Evolutionary conservation across 2,113 vertebrate species (phyloP), one percentile per base, ranked within the genome.

Genomic region (Semicossyphus pulcher): DNA sequence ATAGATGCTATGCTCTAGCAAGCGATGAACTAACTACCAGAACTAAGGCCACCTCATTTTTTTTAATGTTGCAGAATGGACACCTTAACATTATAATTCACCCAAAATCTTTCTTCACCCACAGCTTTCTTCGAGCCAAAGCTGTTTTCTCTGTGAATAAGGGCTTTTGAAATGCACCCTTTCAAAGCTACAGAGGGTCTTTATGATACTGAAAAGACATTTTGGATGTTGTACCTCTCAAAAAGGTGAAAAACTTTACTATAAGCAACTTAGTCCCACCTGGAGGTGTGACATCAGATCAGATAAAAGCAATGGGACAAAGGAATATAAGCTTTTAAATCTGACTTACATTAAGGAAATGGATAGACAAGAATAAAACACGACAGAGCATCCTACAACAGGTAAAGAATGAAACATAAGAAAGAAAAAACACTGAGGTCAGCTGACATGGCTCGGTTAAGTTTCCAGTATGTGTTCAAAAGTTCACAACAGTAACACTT

Each of bases 391-490:
- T 66, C 47, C 28, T 31, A 45, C 28, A 80, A 77, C 21, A 29
- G 48, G 29, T 6, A 62, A 66, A 53, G 25, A 37, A 34, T 25
- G 31, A 68, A 26, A 83, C 25, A 68, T 42, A 76, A 52, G 57
- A 18, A 60, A 63, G 54, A 52, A 39, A 68, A 79, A 76, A 80
- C n/a, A 76, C 56, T 88, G 84, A 89, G 89, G 87, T 91, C 86
- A 88, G 83, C 82, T 83, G 76, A 87, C 81, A 81, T 90, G 86
- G 89, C 89, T 92, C 90, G 42, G 75, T 86, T 85, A 32, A 44
- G 37, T 81, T 88, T 92, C 90, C 87, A 90, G 91, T 87, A 88
- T 32, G 67, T 67, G 63, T 68, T 54, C 65, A 79, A 87, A 79
- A 70, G 45, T 81, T 85, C 75, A 85, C 78, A 78, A 85, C 54